Conservation (phyloP, 2,888 invertebrate genomes). For the Drosophila putrida region DNA sequence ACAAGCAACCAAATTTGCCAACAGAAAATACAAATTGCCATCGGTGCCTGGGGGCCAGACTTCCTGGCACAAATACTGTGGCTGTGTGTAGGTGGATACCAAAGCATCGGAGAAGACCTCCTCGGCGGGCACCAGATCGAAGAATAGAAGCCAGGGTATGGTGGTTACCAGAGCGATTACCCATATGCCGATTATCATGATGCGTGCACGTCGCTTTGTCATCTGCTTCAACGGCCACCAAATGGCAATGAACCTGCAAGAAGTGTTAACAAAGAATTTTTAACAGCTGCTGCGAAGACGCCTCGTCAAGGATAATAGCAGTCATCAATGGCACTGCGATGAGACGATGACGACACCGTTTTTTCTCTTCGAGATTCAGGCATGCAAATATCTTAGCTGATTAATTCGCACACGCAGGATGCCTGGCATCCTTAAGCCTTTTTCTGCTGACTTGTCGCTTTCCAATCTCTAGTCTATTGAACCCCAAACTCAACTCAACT, state of each 20-base stretch:
- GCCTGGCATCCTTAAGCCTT: conserved; percentile 73
- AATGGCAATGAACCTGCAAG: conserved; percentile 96
- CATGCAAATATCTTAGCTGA: conserved; percentile 78
- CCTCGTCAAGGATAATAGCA: conserved; percentile 62
- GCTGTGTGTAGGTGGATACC: conserved; percentile 88
- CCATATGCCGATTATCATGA: conserved; percentile 96
- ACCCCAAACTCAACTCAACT: conserved; percentile 44
- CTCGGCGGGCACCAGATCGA: conserved; percentile 88
- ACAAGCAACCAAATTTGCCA: conserved; percentile 95
- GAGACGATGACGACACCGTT: conserved; percentile 70
- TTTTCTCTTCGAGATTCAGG: conserved; percentile 17
- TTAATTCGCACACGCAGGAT: conserved; percentile 78
- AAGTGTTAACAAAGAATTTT: conserved; percentile 66
- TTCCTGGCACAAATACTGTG: conserved; percentile 92
- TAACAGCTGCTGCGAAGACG: conserved; percentile 44
- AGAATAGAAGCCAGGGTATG: conserved; percentile 96
- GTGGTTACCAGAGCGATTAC: conserved; percentile 93
- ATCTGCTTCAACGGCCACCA: conserved; percentile 98
- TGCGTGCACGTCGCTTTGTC: conserved; percentile 93
- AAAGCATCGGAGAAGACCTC: conserved; percentile 88
- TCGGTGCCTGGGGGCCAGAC: conserved; percentile 94
- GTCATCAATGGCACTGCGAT: conserved; percentile 43
- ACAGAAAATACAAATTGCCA: conserved; percentile 93
- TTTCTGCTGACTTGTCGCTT: conserved; percentile 76
- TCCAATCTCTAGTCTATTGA: conserved; percentile 76